Evolutionary conservation across 2,797 vertebrate species (phyloP).

Genomic region (Enteromius viviparus): DNA sequence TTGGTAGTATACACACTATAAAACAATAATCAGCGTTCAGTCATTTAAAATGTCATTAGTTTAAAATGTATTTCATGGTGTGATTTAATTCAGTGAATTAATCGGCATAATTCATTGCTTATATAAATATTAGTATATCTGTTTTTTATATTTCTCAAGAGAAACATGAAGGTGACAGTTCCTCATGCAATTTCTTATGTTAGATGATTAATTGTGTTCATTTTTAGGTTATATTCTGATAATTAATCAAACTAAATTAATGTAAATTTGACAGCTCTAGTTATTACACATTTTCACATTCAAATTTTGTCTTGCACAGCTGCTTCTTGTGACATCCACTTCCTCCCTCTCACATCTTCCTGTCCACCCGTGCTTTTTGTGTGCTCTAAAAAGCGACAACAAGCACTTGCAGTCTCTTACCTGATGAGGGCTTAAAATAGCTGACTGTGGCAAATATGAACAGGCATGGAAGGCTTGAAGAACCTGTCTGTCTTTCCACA

Average conservation of each 20-base stretch:
- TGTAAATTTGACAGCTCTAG: background rate
- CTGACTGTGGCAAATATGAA: background rate
- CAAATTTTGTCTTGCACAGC: background rate
- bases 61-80: background rate
- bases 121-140: background rate
- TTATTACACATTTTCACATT: constrained; percentile 4
- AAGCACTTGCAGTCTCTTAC: background rate
- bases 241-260: background rate
- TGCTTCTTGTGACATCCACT: background rate
- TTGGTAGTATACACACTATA: background rate
- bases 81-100: background rate
- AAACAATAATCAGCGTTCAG: no score
- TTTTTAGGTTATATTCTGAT: background rate
- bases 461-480: background rate
- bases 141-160: background rate
- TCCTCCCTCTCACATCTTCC: background rate
- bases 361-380: background rate
- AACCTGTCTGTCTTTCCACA: constrained; percentile 48
- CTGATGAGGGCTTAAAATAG: background rate
- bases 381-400: background rate
- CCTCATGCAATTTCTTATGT: background rate
- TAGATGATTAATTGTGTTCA: background rate
- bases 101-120: background rate
- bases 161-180: constrained; percentile 10
- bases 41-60: background rate